Percentiles rank a stretch among this genome's conserved stretches.
These are phyloP conservation scores for Nyctereutes procyonoides DNA, from an alignment of 2,113 vertebrate genomes.

Conservation along the genomic window DNA sequence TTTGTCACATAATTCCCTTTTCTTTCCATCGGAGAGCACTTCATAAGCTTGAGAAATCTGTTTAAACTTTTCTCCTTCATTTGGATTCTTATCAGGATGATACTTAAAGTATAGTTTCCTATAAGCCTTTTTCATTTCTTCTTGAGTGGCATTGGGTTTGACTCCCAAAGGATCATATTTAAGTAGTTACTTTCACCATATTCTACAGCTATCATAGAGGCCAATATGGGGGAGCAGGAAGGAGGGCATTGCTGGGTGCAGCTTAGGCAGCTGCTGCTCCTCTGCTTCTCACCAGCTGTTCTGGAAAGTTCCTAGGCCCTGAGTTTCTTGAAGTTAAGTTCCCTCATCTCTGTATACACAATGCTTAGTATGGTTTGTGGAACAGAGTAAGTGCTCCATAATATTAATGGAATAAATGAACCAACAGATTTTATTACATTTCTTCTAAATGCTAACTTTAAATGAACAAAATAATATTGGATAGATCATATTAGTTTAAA, in stretches of 20 bases:
- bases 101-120: background rate
- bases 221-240: background rate
- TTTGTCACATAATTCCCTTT: background rate
- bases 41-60: background rate
- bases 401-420: conserved; percentile 47
- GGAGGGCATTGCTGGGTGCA: background rate
- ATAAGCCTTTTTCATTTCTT: background rate
- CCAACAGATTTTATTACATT: background rate
- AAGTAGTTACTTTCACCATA: background rate
- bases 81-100: background rate
- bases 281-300: background rate
- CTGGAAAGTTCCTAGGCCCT: background rate
- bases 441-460: conserved; percentile 47
- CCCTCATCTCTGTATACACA: background rate
- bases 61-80: background rate
- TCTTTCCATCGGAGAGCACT: background rate
- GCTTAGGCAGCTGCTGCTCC: background rate
- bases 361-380: conserved; percentile 35
- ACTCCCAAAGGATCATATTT: background rate
- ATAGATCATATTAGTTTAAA: background rate
- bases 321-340: conserved; percentile 46
- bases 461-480: background rate
- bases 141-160: background rate
- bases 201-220: background rate
- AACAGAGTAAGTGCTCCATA: background rate